A percentile compares a stretch with the other conserved stretches of the same genome.
Conservation (phyloP, 2,888 invertebrate species). For the Philaethria dido region DNA sequence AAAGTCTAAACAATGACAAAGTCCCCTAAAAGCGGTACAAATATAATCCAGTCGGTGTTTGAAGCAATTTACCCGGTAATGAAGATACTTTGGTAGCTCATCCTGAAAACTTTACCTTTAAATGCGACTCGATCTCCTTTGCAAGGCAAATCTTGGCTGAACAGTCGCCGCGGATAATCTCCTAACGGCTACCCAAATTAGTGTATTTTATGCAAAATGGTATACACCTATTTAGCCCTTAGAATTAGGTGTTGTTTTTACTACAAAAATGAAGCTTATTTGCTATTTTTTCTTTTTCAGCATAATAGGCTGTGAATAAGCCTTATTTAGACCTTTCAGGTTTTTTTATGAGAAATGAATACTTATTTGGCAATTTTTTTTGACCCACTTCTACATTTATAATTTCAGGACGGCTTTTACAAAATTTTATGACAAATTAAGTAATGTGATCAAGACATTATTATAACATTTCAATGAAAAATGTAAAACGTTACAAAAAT, state of each 20-base stretch:
- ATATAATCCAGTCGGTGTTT: conserved; percentile 26
- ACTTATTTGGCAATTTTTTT: not conserved
- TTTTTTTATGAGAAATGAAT: not conserved
- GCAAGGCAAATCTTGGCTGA: conserved; percentile 34
- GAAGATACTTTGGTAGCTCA: conserved; percentile 33
- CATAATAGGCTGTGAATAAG: not conserved
- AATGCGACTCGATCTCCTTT: conserved; percentile 35
- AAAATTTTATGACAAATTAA: not conserved
- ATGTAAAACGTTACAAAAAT: too few species aligned
- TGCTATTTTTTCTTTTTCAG: not conserved
- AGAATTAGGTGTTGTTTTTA: conserved; percentile 12
- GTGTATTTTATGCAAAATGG: conserved; percentile 30
- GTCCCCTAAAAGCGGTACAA: conserved; percentile 15
- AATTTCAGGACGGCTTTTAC: not conserved
- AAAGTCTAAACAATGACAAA: conserved; percentile 23
- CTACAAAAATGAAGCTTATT: not conserved
- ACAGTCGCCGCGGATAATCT: conserved; percentile 24
- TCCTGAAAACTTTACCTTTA: conserved; percentile 37
- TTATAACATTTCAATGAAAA: too few species aligned
- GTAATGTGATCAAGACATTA: not conserved
- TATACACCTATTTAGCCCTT: not conserved
- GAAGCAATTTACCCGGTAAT: conserved; percentile 31
- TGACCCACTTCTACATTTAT: not conserved
- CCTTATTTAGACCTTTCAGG: not conserved
- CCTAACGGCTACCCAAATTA: conserved; percentile 24